Conservation (phyloP, 2,888 invertebrate species). For the Leucozona laternaria region DNA sequence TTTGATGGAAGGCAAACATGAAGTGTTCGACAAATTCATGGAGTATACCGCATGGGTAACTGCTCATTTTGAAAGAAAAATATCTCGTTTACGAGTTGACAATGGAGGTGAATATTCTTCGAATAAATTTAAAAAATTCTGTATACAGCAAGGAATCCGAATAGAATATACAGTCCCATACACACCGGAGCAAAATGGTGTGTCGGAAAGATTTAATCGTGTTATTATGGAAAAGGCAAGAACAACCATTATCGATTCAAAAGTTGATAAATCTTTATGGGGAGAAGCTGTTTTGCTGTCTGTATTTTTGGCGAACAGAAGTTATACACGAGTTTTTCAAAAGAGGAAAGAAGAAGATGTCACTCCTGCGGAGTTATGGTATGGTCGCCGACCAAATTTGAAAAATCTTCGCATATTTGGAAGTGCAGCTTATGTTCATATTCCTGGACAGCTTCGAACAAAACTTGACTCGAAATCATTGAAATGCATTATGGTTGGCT, state of each 20-base stretch:
- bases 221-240: not conserved
- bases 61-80: slow-evolving; percentile 8
- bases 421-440: no score
- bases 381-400: not conserved
- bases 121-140: not conserved
- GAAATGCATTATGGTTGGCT: not conserved
- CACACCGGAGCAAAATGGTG: slow-evolving; percentile 1
- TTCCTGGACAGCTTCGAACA: no score
- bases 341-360: not conserved
- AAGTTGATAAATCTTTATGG: slow-evolving; percentile 17
- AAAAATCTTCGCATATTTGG: not conserved
- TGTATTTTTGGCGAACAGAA: not conserved
- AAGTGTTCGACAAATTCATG: not conserved
- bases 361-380: not conserved
- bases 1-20: slow-evolving; percentile 17
- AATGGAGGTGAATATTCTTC: slow-evolving; percentile 12
- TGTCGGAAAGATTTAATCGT: slow-evolving; percentile 26
- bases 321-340: not conserved
- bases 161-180: slow-evolving; percentile 2
- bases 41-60: not conserved
- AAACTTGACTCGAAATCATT: no score
- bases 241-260: not conserved
- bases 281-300: slow-evolving; percentile 27
- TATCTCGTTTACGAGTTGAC: slow-evolving; percentile 8
- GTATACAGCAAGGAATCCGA: not conserved